Evolutionary conservation across 2,888 invertebrate genomes (phyloP), one percentile per base, ranked within the genome.

Genomic region (Clepsis dumicolana): DNA sequence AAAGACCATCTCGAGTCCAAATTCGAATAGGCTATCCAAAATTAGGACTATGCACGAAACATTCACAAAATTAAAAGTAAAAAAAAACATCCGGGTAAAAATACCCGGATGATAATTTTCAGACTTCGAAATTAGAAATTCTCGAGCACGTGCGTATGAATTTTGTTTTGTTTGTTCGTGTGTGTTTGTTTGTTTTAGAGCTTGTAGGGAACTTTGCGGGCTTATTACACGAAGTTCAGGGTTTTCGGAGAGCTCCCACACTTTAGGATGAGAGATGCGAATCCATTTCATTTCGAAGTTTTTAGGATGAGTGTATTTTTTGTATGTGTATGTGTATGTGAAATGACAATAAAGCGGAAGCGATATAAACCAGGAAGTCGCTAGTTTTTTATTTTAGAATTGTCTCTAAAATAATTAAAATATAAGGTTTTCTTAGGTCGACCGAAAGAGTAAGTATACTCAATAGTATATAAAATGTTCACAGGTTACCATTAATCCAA

Each of bases 241-340:
- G 57, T 41, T 68, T 68, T 68, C 65, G 71, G 74, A 75, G 69
- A 32, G 64, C 35, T 52, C 61, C 65, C 69, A 69, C 67, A 69
- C 71, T 75, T 75, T 75, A 70, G 70, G 74, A 59, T 65, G 67
- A 48, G 72, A 72, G 66, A 60, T 64, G 68, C 44, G 72, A 74
- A 68, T 65, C 61, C 59, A 66, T 75, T 71, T 66, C 60, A 70
- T 61, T 66, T 68, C 38, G 69, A 72, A 69, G 72, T 76, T 67
- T 65, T 64, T 66, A 54, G 54, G 56, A 52, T 50, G 61, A 48
- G 10, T 24, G 12, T 14, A 4, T 2, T n/a, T 53, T 41, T 52
- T 41, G 16, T 48, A 4, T 5, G 0, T 48, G 10, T 32, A 10
- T 32, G 27, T 27, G 5, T 12, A n/a, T n/a, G n/a, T n/a, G n/a